Conservation (phyloP, 2,888 invertebrate species). For the Blomia tropicalis region DNA sequence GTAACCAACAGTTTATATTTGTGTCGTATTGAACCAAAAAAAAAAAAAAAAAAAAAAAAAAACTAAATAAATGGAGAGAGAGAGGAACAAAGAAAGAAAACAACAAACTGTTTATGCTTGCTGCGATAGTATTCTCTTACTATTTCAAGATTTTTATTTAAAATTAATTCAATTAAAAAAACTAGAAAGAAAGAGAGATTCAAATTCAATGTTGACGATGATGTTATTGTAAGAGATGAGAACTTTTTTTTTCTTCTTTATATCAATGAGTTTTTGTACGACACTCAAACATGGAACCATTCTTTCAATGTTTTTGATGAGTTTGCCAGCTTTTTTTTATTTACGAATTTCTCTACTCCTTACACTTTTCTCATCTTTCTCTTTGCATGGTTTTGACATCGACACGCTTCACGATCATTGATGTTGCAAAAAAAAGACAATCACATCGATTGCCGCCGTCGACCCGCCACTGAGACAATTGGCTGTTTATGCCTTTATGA, state of each 20-base stretch:
- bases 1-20: not conserved
- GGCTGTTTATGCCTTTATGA: constrained; percentile 9
- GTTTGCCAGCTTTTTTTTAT: too few relatives aligned
- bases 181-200: not conserved
- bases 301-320: not conserved
- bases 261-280: too few relatives aligned
- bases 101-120: not conserved
- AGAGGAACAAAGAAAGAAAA: not conserved
- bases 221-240: too few relatives aligned
- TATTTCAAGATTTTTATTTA: not conserved
- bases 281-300: too few relatives aligned
- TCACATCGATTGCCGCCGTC: too few relatives aligned
- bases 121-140: not conserved
- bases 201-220: too few relatives aligned
- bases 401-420: not conserved
- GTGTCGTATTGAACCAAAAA: not conserved
- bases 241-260: not conserved
- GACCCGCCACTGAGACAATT: too few relatives aligned
- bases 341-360: too few relatives aligned
- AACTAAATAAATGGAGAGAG: too few relatives aligned
- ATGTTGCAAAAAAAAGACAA: not conserved
- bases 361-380: too few relatives aligned
- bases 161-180: not conserved
- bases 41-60: too few relatives aligned
- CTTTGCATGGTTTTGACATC: too few relatives aligned